Evolutionary conservation across 1,140 invertebrate genomes (phyloP).

Genomic region (Bombyx mori): DNA sequence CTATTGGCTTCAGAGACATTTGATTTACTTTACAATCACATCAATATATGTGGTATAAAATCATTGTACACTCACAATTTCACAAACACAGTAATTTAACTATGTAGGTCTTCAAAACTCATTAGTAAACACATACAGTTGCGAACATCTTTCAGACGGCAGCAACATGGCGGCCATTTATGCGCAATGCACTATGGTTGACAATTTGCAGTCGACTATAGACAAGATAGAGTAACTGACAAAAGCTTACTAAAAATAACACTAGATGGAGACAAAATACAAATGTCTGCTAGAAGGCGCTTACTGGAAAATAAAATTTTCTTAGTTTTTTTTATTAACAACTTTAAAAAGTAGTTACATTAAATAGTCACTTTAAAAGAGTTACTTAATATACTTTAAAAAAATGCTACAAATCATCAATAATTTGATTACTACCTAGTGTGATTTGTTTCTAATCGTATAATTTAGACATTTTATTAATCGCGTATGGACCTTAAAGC

Average conservation of each 20-base stretch:
- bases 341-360: too few species aligned
- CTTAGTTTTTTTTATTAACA: too few species aligned
- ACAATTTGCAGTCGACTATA: conserved; percentile 67
- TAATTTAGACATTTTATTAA: too few species aligned
- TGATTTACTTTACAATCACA: conserved; percentile 64
- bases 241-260: conserved; percentile 24
- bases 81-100: conserved; percentile 69
- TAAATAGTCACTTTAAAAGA: too few species aligned
- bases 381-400: too few species aligned
- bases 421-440: too few species aligned
- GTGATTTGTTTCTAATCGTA: too few species aligned
- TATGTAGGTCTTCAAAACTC: conserved; percentile 67
- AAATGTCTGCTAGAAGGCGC: not conserved
- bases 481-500: too few species aligned
- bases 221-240: conserved; percentile 40
- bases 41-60: conserved; percentile 62
- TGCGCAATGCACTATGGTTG: conserved; percentile 72
- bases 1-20: conserved; percentile 70
- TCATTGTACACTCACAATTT: conserved; percentile 70
- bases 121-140: conserved; percentile 72
- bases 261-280: conserved; percentile 34
- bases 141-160: conserved; percentile 72
- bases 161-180: conserved; percentile 72
- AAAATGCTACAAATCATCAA: too few species aligned
- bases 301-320: not conserved